These are phyloP conservation scores for Drosophila miranda DNA, from an alignment of 1,140 invertebrate species.

Conservation along the genomic window DNA sequence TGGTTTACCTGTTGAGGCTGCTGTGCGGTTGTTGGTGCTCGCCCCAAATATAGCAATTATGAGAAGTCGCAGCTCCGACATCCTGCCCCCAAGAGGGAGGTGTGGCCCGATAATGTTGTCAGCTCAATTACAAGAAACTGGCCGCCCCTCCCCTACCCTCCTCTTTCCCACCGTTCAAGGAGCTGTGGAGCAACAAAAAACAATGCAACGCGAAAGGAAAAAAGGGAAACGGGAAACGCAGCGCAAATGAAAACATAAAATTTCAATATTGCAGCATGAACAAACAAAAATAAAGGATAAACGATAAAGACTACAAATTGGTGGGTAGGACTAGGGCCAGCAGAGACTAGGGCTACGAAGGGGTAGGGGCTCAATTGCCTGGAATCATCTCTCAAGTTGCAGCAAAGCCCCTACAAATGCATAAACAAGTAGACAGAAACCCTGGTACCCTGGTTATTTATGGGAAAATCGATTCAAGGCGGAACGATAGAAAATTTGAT, in stretches of 20 bases:
- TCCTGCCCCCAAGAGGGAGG: conserved; percentile 4
- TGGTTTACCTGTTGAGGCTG: neutral
- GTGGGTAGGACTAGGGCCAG: neutral
- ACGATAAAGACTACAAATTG: conserved; percentile 5
- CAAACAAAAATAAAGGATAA: neutral
- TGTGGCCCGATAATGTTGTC: conserved; percentile 53
- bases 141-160: neutral
- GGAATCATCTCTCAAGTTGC: too few relatives aligned
- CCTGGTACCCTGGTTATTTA: too few relatives aligned
- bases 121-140: conserved; percentile 45
- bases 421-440: too few relatives aligned
- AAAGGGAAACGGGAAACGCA: neutral
- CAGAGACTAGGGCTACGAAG: neutral
- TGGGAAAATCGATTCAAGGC: too few relatives aligned
- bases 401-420: too few relatives aligned
- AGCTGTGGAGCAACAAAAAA: too few relatives aligned
- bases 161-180: too few relatives aligned
- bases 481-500: too few relatives aligned
- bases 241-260: conserved; percentile 43
- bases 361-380: too few relatives aligned
- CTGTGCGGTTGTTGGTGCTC: conserved; percentile 16
- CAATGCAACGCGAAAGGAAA: neutral
- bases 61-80: too few relatives aligned
- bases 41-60: conserved; percentile 5
- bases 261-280: conserved; percentile 18